Percentiles rank a stretch among this genome's conserved stretches.
phyloP scores from a whole-genome alignment of 2,888 invertebrate genomes.

The Lomographa bimaculata region DNA sequence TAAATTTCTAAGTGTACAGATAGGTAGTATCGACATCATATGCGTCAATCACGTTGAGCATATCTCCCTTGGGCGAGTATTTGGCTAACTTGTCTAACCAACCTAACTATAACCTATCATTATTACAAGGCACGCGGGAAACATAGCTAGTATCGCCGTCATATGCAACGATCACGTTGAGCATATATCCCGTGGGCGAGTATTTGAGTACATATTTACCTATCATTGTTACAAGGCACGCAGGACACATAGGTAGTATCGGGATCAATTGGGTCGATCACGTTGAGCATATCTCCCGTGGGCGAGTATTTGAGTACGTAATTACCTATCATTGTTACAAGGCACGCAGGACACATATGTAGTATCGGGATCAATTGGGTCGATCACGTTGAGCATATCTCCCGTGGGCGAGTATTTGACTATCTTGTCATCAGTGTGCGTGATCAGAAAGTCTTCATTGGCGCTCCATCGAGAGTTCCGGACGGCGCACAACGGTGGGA shows the following conservation, averaged over 20 bases:
- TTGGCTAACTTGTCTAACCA: slow-evolving; percentile 61
- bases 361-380: slow-evolving; percentile 55
- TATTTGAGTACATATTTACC: slow-evolving; percentile 50
- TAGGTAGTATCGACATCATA: slow-evolving; percentile 58
- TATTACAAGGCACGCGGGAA: no score
- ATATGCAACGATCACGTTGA: slow-evolving; percentile 52
- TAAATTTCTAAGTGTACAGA: slow-evolving; percentile 51
- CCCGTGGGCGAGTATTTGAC: slow-evolving; percentile 60
- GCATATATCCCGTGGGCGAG: slow-evolving; percentile 51
- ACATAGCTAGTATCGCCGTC: slow-evolving; percentile 56
- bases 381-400: slow-evolving; percentile 48
- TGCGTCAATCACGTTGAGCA: slow-evolving; percentile 50
- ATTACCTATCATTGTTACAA: slow-evolving; percentile 46
- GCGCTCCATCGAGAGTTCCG: slow-evolving; percentile 70
- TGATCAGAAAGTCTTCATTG: slow-evolving; percentile 57
- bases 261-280: slow-evolving; percentile 56
- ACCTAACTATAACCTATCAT: slow-evolving; percentile 50
- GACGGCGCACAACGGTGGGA: slow-evolving; percentile 53
- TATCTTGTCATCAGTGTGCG: slow-evolving; percentile 66
- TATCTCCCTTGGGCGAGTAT: slow-evolving; percentile 56
- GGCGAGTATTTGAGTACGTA: slow-evolving; percentile 65
- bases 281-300: slow-evolving; percentile 48
- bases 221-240: no score
- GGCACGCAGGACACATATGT: slow-evolving; percentile 61
- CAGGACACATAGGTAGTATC: slow-evolving; percentile 56